phyloP scores from a whole-genome alignment of 2,888 invertebrate genomes.

The Mesoligia furuncula region DNA sequence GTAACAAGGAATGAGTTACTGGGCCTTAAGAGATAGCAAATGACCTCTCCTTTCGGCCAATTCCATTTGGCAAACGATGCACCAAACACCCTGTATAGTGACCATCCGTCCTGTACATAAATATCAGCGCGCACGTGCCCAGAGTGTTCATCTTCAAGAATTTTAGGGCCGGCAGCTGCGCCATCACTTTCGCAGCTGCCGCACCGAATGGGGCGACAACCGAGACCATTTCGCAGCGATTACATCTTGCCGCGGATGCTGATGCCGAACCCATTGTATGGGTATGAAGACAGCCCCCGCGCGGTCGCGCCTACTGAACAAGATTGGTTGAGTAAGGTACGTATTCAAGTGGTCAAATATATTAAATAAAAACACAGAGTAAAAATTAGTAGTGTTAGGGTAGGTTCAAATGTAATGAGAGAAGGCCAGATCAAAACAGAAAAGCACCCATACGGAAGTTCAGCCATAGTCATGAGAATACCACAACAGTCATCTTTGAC shows the following conservation, averaged over 20 bases:
- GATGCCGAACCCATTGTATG: conserved; percentile 65
- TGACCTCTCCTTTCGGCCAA: no score
- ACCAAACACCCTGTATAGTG: no score
- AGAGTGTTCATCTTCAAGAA: conserved; percentile 18
- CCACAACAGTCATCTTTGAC: conserved; percentile 26
- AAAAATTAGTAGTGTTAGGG: neutral
- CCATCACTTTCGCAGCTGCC: conserved; percentile 52
- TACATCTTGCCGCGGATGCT: conserved; percentile 71
- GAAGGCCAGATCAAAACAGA: conserved; percentile 1
- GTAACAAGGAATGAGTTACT: no score
- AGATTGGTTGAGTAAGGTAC: conserved; percentile 77
- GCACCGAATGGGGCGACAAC: conserved; percentile 39
- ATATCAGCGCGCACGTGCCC: neutral
- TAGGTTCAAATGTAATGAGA: neutral
- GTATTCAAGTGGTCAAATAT: conserved; percentile 6
- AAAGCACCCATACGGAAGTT: conserved; percentile 19
- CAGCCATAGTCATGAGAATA: conserved; percentile 2
- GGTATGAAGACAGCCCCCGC: conserved; percentile 66
- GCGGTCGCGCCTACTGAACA: conserved; percentile 52
- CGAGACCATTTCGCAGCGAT: conserved; percentile 61
- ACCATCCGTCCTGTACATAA: neutral
- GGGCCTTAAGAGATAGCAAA: no score
- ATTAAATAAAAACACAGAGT: neutral
- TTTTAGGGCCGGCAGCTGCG: conserved; percentile 60
- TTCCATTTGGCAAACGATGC: no score